A percentile compares a stretch with the other conserved stretches of the same genome.
phyloP scores from a whole-genome alignment of 2,888 invertebrate species.

The Baccha elongata region DNA sequence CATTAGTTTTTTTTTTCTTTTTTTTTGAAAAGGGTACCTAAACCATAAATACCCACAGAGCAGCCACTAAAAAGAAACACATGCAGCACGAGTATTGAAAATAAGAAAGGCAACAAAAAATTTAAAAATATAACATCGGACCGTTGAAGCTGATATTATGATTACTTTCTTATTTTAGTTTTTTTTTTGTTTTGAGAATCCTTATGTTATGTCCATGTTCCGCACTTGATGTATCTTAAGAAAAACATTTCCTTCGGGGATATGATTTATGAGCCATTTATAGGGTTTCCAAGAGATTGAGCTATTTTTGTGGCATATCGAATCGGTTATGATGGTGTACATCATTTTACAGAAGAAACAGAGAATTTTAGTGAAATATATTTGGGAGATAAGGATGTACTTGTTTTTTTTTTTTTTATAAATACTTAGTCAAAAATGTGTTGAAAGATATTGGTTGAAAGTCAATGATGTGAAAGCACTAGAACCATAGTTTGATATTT shows the following conservation, averaged over 20 bases:
- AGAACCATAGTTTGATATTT: no score
- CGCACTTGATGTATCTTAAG: conserved; percentile 53
- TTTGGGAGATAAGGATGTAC: conserved; percentile 32
- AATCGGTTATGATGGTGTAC: conserved; percentile 3
- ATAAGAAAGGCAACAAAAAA: conserved; percentile 13
- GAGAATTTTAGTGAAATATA: conserved; percentile 29
- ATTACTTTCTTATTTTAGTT: conserved; percentile 24
- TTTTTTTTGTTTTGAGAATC: conserved; percentile 35
- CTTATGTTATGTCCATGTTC: conserved; percentile 39
- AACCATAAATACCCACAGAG: conserved; percentile 28
- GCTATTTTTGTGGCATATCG: conserved; percentile 51
- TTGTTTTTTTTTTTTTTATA: conserved; percentile 35
- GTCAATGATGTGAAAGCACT: no score
- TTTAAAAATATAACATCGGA: conserved; percentile 62
- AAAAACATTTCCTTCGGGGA: conserved; percentile 51
- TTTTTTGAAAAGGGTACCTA: conserved; percentile 64
- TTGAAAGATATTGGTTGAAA: not conserved
- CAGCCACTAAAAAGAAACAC: conserved; percentile 39
- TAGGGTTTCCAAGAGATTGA: conserved; percentile 47
- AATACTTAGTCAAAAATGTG: conserved; percentile 10
- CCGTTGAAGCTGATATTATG: conserved; percentile 21
- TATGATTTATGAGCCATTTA: conserved; percentile 62
- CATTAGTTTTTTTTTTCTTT: conserved; percentile 5
- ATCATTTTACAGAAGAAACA: conserved; percentile 1
- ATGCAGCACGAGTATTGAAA: conserved; percentile 51